phyloP scores from a whole-genome alignment of 2,888 invertebrate species.

The Polydrusus pterygomalis region DNA sequence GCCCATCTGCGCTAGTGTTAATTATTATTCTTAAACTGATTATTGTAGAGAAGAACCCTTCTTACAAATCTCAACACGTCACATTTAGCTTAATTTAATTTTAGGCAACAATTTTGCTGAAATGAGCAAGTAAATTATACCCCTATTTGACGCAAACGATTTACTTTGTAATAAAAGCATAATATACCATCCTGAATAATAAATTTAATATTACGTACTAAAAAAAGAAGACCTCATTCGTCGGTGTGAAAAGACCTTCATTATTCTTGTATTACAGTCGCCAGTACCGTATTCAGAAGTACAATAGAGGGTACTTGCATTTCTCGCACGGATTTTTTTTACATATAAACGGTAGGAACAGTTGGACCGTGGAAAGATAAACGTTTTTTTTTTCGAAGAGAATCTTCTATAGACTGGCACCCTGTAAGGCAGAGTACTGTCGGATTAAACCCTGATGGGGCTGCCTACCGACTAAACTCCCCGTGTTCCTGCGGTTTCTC shows the following conservation, averaged over 20 bases:
- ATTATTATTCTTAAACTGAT: not conserved
- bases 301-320: too few relatives aligned
- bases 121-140: conserved; percentile 10
- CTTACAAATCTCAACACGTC: conserved; percentile 5
- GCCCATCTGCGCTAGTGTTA: too few relatives aligned
- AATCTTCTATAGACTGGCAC: too few relatives aligned
- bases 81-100: conserved; percentile 22
- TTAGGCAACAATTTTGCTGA: conserved; percentile 2
- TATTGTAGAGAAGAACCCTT: not conserved
- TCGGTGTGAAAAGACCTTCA: conserved; percentile 29
- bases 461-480: too few relatives aligned
- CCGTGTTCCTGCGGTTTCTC: too few relatives aligned
- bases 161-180: conserved; percentile 26
- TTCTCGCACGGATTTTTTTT: too few relatives aligned
- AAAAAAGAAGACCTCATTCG: conserved; percentile 20
- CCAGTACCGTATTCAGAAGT: not conserved
- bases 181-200: conserved; percentile 26
- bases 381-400: too few relatives aligned
- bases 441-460: too few relatives aligned
- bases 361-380: too few relatives aligned
- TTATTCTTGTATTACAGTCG: conserved; percentile 15
- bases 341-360: too few relatives aligned
- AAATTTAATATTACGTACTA: conserved; percentile 19
- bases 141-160: conserved; percentile 17
- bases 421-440: too few relatives aligned